Evolutionary conservation across 64 coral and sea anemone genomes (phyloP).

Genomic region (Stichodactyla helianthus): DNA sequence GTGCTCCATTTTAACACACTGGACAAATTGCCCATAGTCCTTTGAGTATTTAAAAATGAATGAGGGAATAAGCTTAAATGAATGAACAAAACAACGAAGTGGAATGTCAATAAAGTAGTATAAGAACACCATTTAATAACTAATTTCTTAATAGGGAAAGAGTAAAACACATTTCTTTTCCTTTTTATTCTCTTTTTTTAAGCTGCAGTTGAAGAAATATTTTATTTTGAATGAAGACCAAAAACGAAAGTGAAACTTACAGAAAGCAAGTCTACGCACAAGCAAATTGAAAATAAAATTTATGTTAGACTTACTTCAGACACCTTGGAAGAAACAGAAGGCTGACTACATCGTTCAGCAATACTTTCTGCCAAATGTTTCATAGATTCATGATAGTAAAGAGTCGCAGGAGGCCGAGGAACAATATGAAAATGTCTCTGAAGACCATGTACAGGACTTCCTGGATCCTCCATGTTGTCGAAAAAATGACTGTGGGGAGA

Average conservation of each 20-base stretch:
- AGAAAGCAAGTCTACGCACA: background rate
- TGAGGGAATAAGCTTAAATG: background rate
- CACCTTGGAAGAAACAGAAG: background rate
- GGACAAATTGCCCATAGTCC: conserved; percentile 60
- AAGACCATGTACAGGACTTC: background rate
- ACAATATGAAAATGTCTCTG: conserved; percentile 11
- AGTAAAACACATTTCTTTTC: no score
- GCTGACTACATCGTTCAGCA: conserved; percentile 55
- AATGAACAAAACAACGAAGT: background rate
- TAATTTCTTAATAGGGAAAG: no score
- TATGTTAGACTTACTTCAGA: background rate
- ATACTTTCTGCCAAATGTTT: conserved; percentile 62
- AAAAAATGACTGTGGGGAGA: background rate
- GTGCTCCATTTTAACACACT: conserved; percentile 66
- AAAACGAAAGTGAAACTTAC: background rate
- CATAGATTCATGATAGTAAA: conserved; percentile 90
- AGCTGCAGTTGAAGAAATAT: no score
- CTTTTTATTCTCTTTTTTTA: no score
- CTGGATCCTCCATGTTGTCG: conserved; percentile 53
- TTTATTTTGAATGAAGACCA: background rate
- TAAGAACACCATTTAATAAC: no score
- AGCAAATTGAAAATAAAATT: background rate
- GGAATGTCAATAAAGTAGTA: no score
- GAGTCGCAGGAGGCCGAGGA: conserved; percentile 61
- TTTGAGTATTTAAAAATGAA: conserved; percentile 24